Evolutionary conservation across 2,888 invertebrate species (phyloP), one percentile per base, ranked within the genome.

Genomic region (Drosophila testacea): DNA sequence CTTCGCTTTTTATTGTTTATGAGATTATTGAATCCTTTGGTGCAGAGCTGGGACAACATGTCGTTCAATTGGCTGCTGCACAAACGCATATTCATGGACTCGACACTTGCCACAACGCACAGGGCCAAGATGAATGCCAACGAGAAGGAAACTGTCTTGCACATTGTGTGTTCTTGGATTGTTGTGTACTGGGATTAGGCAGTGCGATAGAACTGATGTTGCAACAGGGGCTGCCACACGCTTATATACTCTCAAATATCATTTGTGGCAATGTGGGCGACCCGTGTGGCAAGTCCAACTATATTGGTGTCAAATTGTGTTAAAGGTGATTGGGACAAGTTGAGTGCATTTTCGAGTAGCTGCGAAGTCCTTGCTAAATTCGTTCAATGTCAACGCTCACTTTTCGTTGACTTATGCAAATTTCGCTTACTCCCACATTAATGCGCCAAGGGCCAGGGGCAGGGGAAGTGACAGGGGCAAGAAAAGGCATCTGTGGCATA

Each of bases 391-490:
- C 83, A 84, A 64, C 82, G 74, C 57, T 72, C 68, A 74, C 64
- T 79, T 78, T 77, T 73, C 69, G 82, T 77, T 87, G 88, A 81
- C 82, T 89, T 88, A 89, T 87, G 89, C 82, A 87, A 89, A 89
- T 89, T 48, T 30, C 28, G n/a, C 34, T 4, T 28, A 16, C 36
- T 16, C 32, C 59, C 47, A 34, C 57, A 57, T 52, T 62, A 27
- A 13, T 5, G 42, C 48, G 60, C 2, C 32, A 61, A 32, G 32
- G 5, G 7, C 1, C 2, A 32, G 22, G 9, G 22, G 27, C 16
- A 55, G 32, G 55, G 32, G 27, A 55, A 54, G 27, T 16, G 30
- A 46, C 27, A 9, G 10, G 9, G 47, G 6, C 32, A 4, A 46
- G 47, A 16, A n/a, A 2, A 28, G 13, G 62, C 22, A 44, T 39